Percentiles rank a stretch among this genome's conserved stretches.
Evolutionary conservation across 2,888 invertebrate species (phyloP).

Genomic region (Eledona agricola): DNA sequence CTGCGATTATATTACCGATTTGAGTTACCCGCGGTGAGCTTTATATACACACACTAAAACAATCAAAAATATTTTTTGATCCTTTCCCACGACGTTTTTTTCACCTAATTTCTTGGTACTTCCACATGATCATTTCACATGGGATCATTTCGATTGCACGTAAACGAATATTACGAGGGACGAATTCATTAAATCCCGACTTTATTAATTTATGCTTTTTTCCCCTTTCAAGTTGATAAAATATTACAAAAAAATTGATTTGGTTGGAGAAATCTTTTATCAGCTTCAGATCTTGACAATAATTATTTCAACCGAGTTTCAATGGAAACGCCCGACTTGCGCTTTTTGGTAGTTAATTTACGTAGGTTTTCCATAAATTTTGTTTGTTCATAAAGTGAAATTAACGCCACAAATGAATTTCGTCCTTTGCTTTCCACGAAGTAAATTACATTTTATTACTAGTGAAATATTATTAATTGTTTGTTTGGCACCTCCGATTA

Average conservation of each 20-base stretch:
- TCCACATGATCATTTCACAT: constrained; percentile 7
- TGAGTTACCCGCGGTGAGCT: constrained; percentile 14
- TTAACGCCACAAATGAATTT: constrained; percentile 12
- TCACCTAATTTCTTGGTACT: too few relatives aligned
- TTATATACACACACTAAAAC: constrained; percentile 26
- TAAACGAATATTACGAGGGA: too few relatives aligned
- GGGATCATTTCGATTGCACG: too few relatives aligned
- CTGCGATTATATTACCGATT: constrained; percentile 28
- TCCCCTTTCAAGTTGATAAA: too few relatives aligned
- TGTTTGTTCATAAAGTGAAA: constrained; percentile 25
- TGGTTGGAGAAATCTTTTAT: too few relatives aligned
- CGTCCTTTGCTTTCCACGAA: constrained; percentile 30
- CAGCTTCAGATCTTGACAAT: too few relatives aligned
- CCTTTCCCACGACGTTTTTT: too few relatives aligned
- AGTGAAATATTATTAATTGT: constrained; percentile 28
- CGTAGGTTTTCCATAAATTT: constrained; percentile 11
- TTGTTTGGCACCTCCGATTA: constrained; percentile 31
- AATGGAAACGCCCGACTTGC: too few relatives aligned
- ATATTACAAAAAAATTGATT: too few relatives aligned
- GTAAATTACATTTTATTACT: constrained; percentile 26
- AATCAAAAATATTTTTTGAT: constrained; percentile 19
- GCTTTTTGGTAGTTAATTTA: constrained; percentile 14
- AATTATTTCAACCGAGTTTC: too few relatives aligned
- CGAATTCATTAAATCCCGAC: too few relatives aligned
- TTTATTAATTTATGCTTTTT: too few relatives aligned